Evolutionary conservation across 2,797 vertebrate genomes (phyloP), one percentile per base, ranked within the genome.

Genomic region (Eremophila alpestris): DNA sequence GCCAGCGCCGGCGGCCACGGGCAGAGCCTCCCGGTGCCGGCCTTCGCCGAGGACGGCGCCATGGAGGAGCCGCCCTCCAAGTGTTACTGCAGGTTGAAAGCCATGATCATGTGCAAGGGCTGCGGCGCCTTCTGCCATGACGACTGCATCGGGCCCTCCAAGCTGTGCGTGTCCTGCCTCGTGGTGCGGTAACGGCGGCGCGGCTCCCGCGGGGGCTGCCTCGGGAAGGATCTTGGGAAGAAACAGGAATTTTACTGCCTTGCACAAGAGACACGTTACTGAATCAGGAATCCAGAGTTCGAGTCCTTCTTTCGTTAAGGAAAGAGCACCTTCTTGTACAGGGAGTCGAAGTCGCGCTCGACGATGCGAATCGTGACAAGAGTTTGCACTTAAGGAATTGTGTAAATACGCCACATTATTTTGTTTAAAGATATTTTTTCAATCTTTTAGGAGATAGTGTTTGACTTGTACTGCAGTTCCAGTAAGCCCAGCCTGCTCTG

Each of bases 71-170:
- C 99, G 2, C 99, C 99, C 87, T 98, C 99, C 26, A 99, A 99
- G 83, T 99, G 99, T 95, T 99, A 99, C 98, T 99, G 99, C 97
- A 98, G 99, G 59, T 98, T 99, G 94, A 99, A 99, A 98, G 99
- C 99, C 71, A 99, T 99, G 99, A 99, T 99, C 97, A 98, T 99
- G 98, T 99, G 99, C 97, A 99, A 99, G 97, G 99, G 99, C 52
- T 99, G 99, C 7, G 99, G 99, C 1, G 99, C 99, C 71, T 99
- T 99, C 96, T 99, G 99, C 98, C 99, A 99, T 2, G 99, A 99
- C 13, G 99, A 99, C 91, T 99, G 99, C 98, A 99, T 99, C 5
- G 99, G 99, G 21, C 99, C 99, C 89, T 99, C 99, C 5, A 99
- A 99, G 97, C 99, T 99, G 60, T 99, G 99, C 5, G 99, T 99